phyloP scores from a whole-genome alignment of 2,113 vertebrate species.

The Acanthochromis polyacanthus region DNA sequence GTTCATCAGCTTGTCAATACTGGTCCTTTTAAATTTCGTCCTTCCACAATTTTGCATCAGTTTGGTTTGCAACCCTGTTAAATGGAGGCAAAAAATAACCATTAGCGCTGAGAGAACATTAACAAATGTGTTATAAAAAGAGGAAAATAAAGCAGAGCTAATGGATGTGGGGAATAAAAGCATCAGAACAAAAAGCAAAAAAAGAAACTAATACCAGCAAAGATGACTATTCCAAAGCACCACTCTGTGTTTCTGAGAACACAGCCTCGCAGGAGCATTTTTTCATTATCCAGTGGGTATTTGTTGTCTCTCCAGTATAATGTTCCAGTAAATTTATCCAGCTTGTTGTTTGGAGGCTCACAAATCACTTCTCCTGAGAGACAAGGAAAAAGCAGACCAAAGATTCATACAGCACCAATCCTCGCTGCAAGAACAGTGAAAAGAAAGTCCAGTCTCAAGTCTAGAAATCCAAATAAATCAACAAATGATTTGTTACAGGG shows the following conservation, averaged over 20 bases:
- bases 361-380: conserved; percentile 80
- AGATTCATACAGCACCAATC: background rate
- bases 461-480: no score
- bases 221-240: conserved; percentile 95
- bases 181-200: background rate
- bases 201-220: conserved; percentile 85
- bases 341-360: conserved; percentile 95
- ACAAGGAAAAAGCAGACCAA: background rate
- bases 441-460: background rate
- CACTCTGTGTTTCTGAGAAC: conserved; percentile 94
- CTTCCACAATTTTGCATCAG: conserved; percentile 96
- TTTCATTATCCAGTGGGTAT: conserved; percentile 90
- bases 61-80: conserved; percentile 86
- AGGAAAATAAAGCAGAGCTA: background rate
- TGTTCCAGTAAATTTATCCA: conserved; percentile 91
- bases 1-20: conserved; percentile 95
- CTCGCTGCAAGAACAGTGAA: no score
- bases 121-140: background rate
- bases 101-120: background rate
- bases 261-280: conserved; percentile 93
- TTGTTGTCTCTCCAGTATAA: conserved; percentile 90
- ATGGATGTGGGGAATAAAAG: conserved; percentile 6
- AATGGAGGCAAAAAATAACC: background rate
- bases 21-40: conserved; percentile 94
- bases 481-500: background rate